Base-by-base conservation (phyloP, 2,113 vertebrate species). In the Macheiramphus alcinus region DNA sequence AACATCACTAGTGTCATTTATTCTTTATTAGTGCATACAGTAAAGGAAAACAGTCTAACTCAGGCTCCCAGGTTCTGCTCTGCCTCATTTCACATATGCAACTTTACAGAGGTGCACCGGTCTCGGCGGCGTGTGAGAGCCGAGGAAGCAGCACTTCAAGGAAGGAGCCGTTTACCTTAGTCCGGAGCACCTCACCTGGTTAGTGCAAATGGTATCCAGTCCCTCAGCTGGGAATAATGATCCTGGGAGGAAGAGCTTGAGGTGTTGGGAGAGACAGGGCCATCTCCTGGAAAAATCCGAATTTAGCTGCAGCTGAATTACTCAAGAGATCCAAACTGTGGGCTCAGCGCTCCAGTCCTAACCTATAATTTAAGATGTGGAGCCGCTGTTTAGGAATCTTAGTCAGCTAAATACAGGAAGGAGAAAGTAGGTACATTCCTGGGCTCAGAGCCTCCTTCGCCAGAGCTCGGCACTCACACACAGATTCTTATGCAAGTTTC, bases 321-420 rank as follows among this genome's bases (percentile, higher is more conserved):
- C 47, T 88, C 58, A 91, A 94, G 84, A 79, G 42, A 83, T 85
- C 78, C 59, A 93, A 96, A 50, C 81, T 78, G 66, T 83, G 89
- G 95, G 91, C 89, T 86, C 62, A 91, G 63, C 0, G 2, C 89
- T 93, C 74, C 42, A 90, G 40, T 83, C 78, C 89, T 91, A 97
- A 85, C 95, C 88, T 95, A 95, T 97, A 97, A 97, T 96, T 97
- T 97, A 88, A 86, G 71, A 97, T 91, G 89, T 90, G 81, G 50
- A 97, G 84, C 47, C 0, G 3, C 91, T 96, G 93, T 96, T 97
- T 93, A 91, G 91, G 89, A 97, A 97, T 97, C 89, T 96, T 95
- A 96, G 91, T 96, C 94, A 93, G 95, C 97, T 96, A 97, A 96
- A 94, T 89, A 90, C 93, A 95, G 94, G 93, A 96, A 95, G 83